These are phyloP conservation scores for Drosophila maculinotata DNA, from an alignment of 2,888 invertebrate species.

Conservation along the genomic window DNA sequence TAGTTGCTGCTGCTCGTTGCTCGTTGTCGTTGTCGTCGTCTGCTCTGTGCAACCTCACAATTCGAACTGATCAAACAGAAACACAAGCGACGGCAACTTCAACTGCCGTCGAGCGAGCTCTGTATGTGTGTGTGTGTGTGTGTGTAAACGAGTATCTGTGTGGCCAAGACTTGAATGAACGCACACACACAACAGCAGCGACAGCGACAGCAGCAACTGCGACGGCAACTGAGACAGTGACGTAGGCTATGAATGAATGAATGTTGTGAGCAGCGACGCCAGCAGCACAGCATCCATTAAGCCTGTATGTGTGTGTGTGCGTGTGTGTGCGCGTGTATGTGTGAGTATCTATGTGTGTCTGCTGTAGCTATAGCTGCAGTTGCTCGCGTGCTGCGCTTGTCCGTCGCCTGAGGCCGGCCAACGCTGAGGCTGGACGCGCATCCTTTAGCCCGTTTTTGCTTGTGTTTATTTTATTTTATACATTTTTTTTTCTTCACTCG, in stretches of 20 bases:
- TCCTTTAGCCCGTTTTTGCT: constrained; percentile 71
- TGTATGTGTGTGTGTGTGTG: constrained; percentile 17
- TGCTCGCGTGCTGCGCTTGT: constrained; percentile 73
- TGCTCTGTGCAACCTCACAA: constrained; percentile 83
- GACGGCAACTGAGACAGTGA: background rate
- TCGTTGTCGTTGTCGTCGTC: constrained; percentile 37
- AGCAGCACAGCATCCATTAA: constrained; percentile 68
- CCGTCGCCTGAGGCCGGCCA: constrained; percentile 43
- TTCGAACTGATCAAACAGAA: constrained; percentile 85
- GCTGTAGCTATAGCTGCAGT: too few relatives aligned
- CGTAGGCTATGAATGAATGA: constrained; percentile 65
- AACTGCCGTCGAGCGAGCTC: constrained; percentile 20
- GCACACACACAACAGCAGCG: constrained; percentile 29
- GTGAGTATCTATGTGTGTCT: constrained; percentile 23
- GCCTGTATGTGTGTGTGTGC: constrained; percentile 24
- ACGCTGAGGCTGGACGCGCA: constrained; percentile 43
- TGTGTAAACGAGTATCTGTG: constrained; percentile 42
- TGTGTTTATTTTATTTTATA: constrained; percentile 12
- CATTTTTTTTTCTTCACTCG: constrained; percentile 28
- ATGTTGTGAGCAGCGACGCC: constrained; percentile 48
- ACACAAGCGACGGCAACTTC: constrained; percentile 57
- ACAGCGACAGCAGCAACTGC: constrained; percentile 19
- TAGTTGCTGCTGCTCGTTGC: constrained; percentile 7
- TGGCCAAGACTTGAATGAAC: constrained; percentile 58
- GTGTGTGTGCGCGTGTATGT: constrained; percentile 27